Evolutionary conservation across 2,797 vertebrate species (phyloP), one percentile per base, ranked within the genome.

Genomic region (Alosa sapidissima): DNA sequence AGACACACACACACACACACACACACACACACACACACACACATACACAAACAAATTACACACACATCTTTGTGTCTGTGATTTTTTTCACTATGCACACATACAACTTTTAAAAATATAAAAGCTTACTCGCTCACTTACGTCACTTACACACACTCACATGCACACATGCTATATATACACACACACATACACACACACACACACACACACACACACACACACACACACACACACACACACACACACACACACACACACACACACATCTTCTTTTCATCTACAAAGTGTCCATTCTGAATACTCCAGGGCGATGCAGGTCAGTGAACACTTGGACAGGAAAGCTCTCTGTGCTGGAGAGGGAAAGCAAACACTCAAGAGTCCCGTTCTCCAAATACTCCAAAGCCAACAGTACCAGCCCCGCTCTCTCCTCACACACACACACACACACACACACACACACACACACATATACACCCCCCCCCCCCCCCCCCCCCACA

Each of bases 261-360:
- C 62, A 68, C 58, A 65, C 62, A 33, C 24, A 45, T 6, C 33
- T 19, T 75, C 33, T 75, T 45, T 75, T 75, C 33, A 75, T 75
- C 36, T 75, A 16, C 68, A 75, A 33, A 58, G 55, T 3, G 55
- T 58, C 14, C 33, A 41, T 41, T 75, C 33, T 75, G 68, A 13
- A 19, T 75, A 16, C 13, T 45, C 36, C 68, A 75, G 68, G 68
- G 68, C 3, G 14, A 19, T 28, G 33, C 33, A 45, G 68, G 68
- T 75, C 68, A 75, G 68, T 36, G 68, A 75, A 75, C 68, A 41
- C 33, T 45, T 75, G 68, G 68, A 41, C 68, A 75, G 33, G 33
- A 9, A 75, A 75, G 68, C 68, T 41, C 13, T 45, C 68, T 75
- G 13, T 75, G 68, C 41, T 41, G 33, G 36, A 36, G 33, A 41